Evolutionary conservation across 2,888 invertebrate genomes (phyloP), one percentile per base, ranked within the genome.

Genomic region (Sceliomorpha sp.): DNA sequence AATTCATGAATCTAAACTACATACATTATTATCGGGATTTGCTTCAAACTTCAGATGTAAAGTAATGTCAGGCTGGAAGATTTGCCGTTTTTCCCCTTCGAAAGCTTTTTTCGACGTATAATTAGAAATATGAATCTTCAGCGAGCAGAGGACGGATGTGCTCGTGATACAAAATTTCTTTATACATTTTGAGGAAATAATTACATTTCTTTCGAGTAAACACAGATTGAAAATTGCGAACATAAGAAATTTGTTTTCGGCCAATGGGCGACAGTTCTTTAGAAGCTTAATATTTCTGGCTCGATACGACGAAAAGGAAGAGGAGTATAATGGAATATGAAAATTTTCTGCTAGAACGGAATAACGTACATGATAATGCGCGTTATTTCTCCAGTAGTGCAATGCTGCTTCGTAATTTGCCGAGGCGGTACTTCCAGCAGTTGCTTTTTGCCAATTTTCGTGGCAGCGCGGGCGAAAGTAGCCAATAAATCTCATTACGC

Each of bases 401-500:
- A 40, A 29, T 40, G 20, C 14, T 15, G 42, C 42, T 55, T 37
- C 53, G 59, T 53, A 67, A 59, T 67, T 67, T 47, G 60, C 60
- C 45, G 45, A 8, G 36, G 51, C 45, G 31, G 51, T 68, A 56
- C 56, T 68, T 53, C 9, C 37, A 27, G 56, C 58, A 51, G 68
- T 69, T 63, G 62, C 29, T 68, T 69, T 69, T 62, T 53, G 62
- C 68, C 68, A 69, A 69, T 69, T 69, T 69, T 47, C 68, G 29
- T 15, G 31, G 36, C 45, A 42, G 12, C 13, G 55, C 40, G 26
- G 31, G 14, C 37, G 27, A 64, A 64, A 64, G 56, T 62, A 69
- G 62, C 56, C 68, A 42, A 68, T 68, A 68, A 68, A 68, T 68
- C 68, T 68, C 59, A 68, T 68, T 56, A 68, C 68, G 51, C 68